Evolutionary conservation across 2,888 invertebrate genomes (phyloP).

Genomic region (Tiliacea aurago): DNA sequence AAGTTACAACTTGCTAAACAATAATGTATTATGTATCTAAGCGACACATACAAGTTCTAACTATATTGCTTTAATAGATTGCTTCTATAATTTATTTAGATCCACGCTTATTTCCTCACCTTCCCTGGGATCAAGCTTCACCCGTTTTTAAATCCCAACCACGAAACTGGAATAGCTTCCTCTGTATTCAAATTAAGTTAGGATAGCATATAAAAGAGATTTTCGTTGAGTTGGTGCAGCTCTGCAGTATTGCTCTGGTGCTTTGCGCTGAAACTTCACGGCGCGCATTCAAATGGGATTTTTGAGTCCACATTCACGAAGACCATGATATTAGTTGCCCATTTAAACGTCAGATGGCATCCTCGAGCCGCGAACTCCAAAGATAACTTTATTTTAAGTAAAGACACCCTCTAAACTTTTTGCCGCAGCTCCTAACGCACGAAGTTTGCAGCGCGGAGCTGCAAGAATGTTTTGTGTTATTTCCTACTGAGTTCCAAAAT

Average conservation of each 20-base stretch:
- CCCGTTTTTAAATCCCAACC: conserved; percentile 52
- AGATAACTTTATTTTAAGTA: conserved; percentile 49
- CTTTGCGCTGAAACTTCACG: conserved; percentile 61
- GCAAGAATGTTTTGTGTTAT: conserved; percentile 54
- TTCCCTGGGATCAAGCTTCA: conserved; percentile 25
- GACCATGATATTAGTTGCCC: conserved; percentile 65
- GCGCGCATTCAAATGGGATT: conserved; percentile 65
- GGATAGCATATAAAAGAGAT: conserved; percentile 66
- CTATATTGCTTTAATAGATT: no score
- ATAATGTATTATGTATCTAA: conserved; percentile 12
- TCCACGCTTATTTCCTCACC: conserved; percentile 42
- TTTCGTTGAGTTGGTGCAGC: conserved; percentile 59
- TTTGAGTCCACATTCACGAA: conserved; percentile 63
- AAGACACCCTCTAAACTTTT: conserved; percentile 43
- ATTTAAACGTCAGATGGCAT: conserved; percentile 59
- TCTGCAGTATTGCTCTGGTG: conserved; percentile 54
- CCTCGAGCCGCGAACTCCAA: conserved; percentile 39
- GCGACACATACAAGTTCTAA: neutral
- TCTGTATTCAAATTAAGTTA: conserved; percentile 67
- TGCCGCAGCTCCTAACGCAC: conserved; percentile 33
- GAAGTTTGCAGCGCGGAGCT: conserved; percentile 40
- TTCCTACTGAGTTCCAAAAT: conserved; percentile 54
- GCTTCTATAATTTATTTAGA: conserved; percentile 50
- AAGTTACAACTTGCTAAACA: conserved; percentile 15
- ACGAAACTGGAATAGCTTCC: conserved; percentile 56